Percentiles rank a stretch among this genome's conserved stretches.
phyloP scores from a whole-genome alignment of 2,113 vertebrate species.

The Progne subis region DNA sequence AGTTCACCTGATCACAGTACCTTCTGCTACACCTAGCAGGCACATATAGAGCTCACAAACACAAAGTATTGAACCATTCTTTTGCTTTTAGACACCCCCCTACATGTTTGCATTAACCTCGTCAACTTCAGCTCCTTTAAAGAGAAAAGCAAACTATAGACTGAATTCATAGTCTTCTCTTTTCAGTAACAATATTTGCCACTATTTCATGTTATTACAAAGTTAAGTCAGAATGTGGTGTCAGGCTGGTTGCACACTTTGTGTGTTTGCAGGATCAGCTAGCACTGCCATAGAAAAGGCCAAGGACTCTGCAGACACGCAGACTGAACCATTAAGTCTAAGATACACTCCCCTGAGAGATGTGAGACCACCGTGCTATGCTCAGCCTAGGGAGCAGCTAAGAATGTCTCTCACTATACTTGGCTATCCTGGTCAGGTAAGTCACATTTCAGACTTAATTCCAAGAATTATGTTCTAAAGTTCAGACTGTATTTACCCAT shows the following conservation, averaged over 20 bases:
- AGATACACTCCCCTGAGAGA: background rate
- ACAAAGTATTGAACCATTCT: background rate
- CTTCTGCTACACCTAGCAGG: background rate
- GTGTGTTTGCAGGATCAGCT: background rate
- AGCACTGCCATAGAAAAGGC: background rate
- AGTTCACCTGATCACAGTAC: background rate
- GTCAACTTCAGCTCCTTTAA: background rate
- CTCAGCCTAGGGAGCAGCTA: background rate
- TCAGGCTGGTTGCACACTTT: background rate
- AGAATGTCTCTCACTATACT: background rate
- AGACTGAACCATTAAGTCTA: background rate
- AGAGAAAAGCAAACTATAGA: background rate
- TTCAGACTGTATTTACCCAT: background rate
- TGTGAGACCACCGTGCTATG: background rate
- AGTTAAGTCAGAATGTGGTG: background rate
- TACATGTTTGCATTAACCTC: accelerated
- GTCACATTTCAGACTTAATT: background rate
- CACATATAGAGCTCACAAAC: background rate
- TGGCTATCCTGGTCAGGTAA: background rate
- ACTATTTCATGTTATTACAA: background rate
- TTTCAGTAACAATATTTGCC: background rate
- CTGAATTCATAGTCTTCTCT: background rate
- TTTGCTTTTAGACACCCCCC: background rate
- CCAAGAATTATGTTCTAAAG: background rate
- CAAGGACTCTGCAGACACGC: background rate